Evolutionary conservation across 2,888 invertebrate species (phyloP).

Genomic region (Anorthoa munda): DNA sequence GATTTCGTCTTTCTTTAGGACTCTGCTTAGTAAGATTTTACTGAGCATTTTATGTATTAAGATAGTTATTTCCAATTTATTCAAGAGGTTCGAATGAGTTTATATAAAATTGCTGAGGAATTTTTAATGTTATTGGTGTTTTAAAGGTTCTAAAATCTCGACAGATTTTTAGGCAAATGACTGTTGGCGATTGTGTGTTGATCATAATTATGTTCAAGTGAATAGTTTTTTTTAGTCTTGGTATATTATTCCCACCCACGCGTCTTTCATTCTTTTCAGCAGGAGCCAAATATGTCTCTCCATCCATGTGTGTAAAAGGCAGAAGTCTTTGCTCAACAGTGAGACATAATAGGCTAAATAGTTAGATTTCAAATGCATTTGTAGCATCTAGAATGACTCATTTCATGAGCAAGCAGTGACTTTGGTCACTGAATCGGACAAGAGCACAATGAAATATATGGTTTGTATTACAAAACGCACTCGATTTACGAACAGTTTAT

Average conservation of each 20-base stretch:
- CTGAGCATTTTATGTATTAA: constrained; percentile 30
- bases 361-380: no score
- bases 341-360: no score
- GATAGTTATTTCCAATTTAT: constrained; percentile 13
- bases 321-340: no score
- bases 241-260: not conserved
- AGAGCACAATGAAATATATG: not conserved
- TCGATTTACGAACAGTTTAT: constrained; percentile 1
- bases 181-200: not conserved
- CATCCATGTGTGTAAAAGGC: no score
- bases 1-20: constrained; percentile 34
- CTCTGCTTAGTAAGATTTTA: constrained; percentile 23
- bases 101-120: not conserved
- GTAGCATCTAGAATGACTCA: no score
- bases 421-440: not conserved
- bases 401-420: not conserved
- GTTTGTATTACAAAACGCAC: not conserved
- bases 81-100: constrained; percentile 7
- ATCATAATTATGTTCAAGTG: not conserved
- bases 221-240: not conserved
- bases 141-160: not conserved
- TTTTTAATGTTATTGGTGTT: not conserved
- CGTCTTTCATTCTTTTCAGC: no score
- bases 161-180: not conserved
- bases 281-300: no score